These are phyloP conservation scores for Gymnothorax reevesii DNA, from an alignment of 2,797 vertebrate species.

Conservation along the genomic window DNA sequence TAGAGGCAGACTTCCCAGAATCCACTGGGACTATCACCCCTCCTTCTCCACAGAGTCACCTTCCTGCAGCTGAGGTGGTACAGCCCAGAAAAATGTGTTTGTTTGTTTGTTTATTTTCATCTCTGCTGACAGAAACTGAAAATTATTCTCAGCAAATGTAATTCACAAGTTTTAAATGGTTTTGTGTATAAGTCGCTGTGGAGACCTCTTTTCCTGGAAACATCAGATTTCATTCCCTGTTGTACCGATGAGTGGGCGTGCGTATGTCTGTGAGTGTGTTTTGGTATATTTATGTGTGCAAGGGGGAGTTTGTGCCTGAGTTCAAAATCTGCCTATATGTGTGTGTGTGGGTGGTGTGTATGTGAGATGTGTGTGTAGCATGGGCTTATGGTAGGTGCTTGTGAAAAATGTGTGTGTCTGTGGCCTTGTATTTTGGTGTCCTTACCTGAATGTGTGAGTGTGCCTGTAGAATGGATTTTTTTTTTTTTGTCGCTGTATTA, in stretches of 20 bases:
- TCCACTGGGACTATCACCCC: background rate
- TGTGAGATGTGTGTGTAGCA: background rate
- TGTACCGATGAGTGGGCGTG: background rate
- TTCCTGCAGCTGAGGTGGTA: background rate
- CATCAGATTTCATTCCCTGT: too few species aligned
- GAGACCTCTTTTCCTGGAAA: too few species aligned
- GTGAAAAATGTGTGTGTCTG: conserved; percentile 6
- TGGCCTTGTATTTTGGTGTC: background rate
- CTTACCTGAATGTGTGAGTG: too few species aligned
- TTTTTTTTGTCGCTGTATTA: too few species aligned
- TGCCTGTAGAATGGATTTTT: too few species aligned
- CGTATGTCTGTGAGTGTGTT: background rate
- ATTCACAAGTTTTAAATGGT: too few species aligned
- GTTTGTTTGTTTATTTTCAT: too few species aligned
- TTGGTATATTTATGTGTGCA: background rate
- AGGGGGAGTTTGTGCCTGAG: background rate
- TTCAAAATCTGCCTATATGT: background rate
- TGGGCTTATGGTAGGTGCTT: background rate
- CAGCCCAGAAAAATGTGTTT: too few species aligned
- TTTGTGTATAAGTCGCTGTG: too few species aligned
- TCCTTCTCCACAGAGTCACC: background rate
- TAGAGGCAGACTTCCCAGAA: conserved; percentile 21
- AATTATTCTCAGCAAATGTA: too few species aligned
- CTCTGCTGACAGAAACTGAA: too few species aligned
- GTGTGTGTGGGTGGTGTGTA: background rate